A percentile compares a stretch with the other conserved stretches of the same genome.
These are phyloP conservation scores for Agrochola litura DNA, from an alignment of 2,888 invertebrate species.

Conservation along the genomic window DNA sequence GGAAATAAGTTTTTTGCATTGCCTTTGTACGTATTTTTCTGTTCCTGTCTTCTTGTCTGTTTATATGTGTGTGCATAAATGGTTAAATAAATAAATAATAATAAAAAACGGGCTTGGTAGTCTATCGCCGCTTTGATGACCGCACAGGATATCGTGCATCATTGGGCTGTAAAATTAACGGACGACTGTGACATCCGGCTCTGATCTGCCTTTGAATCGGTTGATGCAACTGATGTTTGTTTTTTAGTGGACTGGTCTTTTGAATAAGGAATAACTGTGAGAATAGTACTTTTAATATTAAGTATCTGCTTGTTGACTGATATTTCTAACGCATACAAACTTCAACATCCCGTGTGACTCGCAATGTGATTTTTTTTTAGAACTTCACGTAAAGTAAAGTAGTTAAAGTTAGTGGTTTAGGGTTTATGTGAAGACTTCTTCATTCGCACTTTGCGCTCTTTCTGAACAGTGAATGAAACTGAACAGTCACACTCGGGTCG, in stretches of 20 bases:
- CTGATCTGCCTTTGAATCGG: background rate
- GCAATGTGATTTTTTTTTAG: too few relatives aligned
- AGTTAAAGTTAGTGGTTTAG: too few relatives aligned
- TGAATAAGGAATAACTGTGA: background rate
- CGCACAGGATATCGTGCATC: background rate
- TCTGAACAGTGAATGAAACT: background rate
- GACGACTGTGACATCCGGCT: constrained; percentile 10
- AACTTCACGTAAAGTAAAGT: too few relatives aligned
- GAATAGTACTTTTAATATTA: background rate
- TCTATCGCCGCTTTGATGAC: background rate
- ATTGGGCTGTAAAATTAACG: constrained; percentile 14
- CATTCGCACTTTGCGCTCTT: background rate
- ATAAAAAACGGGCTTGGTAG: background rate
- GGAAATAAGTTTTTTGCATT: too few relatives aligned
- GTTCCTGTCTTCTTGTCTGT: too few relatives aligned
- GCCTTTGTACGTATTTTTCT: too few relatives aligned
- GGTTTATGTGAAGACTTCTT: too few relatives aligned
- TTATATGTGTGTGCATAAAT: too few relatives aligned
- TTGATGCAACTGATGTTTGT: background rate
- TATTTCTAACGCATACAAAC: background rate
- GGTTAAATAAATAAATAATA: too few relatives aligned
- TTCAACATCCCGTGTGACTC: background rate
- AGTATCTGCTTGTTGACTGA: background rate
- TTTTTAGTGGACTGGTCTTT: background rate
- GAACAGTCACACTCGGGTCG: background rate